A percentile compares a stretch with the other conserved stretches of the same genome.
phyloP scores from a whole-genome alignment of 2,797 vertebrate species.

The Darevskia nairensis region DNA sequence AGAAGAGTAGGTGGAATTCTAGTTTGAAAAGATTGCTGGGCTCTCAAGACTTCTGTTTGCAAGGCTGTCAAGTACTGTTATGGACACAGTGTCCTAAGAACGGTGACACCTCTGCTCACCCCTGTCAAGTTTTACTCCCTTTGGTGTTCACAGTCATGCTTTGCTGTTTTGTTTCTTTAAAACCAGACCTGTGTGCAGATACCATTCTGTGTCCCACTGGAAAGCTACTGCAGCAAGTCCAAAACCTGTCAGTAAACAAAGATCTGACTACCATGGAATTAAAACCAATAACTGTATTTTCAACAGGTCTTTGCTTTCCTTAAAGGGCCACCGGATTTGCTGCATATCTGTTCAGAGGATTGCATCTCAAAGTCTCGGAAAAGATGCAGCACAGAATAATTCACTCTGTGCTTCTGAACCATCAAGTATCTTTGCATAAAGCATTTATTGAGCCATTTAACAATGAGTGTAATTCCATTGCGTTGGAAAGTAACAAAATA shows the following conservation, averaged over 20 bases:
- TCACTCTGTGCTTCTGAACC: not conserved
- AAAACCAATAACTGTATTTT: not conserved
- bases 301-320: not conserved
- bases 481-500: not conserved
- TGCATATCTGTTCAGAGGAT: not conserved
- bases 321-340: not conserved
- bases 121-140: slow-evolving; percentile 17
- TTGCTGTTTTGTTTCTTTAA: not conserved
- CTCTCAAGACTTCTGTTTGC: not conserved
- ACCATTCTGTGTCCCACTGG: not conserved
- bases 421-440: slow-evolving; percentile 9
- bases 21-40: not conserved
- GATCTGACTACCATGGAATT: not conserved
- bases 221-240: accelerated
- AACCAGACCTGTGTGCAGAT: not conserved
- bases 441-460: slow-evolving; percentile 20
- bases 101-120: slow-evolving; percentile 3
- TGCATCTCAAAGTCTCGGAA: not conserved
- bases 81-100: slow-evolving; percentile 2
- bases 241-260: accelerated
- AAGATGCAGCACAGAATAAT: not conserved
- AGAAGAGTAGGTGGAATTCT: not conserved
- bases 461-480: not conserved
- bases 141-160: slow-evolving; percentile 10
- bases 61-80: not conserved